Base-by-base conservation (phyloP, 2,888 invertebrate species). In the Drosophila maculinotata region DNA sequence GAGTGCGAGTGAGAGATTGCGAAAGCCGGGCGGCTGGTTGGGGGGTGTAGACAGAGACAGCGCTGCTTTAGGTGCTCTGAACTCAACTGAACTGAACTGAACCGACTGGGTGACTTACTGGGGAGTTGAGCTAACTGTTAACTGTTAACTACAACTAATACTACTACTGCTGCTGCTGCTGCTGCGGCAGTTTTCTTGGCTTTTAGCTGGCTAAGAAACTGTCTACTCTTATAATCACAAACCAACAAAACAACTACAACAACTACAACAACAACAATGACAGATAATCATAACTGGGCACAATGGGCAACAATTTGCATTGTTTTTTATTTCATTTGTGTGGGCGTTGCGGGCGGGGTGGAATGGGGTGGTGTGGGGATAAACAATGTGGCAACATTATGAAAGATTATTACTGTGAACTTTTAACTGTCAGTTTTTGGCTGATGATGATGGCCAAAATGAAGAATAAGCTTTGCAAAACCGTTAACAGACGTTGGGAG, bases 271-370 rank as follows among this genome's bases (percentile, higher is more conserved):
- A 67, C 60, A 74, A 81, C 65, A 78, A 75, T 69, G 67, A 48
- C 84, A 70, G 81, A 84, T 80, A 81, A 81, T 81, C 84, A 86
- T 80, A 86, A 73, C 71, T 76, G 66, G 58, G 57, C 81, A 82
- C 87, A 82, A 82, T 82, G 81, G 81, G 33, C 80, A 74, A 62
- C 86, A 81, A 79, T 67, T 74, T 76, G 72, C 76, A 73, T 73
- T 73, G 72, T 73, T 65, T 65, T 53, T 49, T 4, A 3, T 48
- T 20, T 10, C 3, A 4, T 14, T 28, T 31, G 17, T 35, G 9
- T 15, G n/a, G n/a, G n/a, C n/a, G n/a, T 6, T 28, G 7, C 12
- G 5, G 7, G 25, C 28, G 30, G 25, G 25, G 6, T 12, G 30
- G 30, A 15, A 12, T 45, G 39, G 59, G 59, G 15, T 26, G 38